Percentiles rank a stretch among this genome's conserved stretches.
Evolutionary conservation across 2,888 invertebrate species (phyloP).

Genomic region (Epirrhoe tristata): DNA sequence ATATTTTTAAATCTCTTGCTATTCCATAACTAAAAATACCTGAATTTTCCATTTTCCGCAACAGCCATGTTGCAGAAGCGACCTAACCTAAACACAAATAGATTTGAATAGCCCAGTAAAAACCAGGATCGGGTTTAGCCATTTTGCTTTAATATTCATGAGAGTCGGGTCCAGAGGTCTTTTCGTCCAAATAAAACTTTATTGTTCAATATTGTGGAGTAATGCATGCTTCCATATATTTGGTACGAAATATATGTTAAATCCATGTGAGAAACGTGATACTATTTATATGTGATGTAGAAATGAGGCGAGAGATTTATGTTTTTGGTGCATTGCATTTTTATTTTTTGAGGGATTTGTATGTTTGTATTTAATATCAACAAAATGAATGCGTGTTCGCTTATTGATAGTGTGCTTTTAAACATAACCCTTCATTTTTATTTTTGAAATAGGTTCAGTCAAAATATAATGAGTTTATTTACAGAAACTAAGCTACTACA

Average conservation of each 20-base stretch:
- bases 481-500: too few relatives aligned
- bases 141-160: conserved; percentile 70
- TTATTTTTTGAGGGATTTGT: neutral
- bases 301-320: neutral
- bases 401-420: too few relatives aligned
- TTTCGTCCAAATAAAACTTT: conserved; percentile 60
- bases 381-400: too few relatives aligned
- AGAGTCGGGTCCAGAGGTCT: conserved; percentile 60
- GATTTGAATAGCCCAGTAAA: conserved; percentile 51
- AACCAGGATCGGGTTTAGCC: conserved; percentile 52
- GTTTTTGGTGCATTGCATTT: neutral
- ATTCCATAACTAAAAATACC: too few relatives aligned
- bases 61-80: conserved; percentile 32
- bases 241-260: conserved; percentile 39
- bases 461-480: too few relatives aligned
- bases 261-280: conserved; percentile 7
- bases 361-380: neutral
- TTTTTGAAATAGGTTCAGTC: too few relatives aligned
- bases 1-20: too few relatives aligned
- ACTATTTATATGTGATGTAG: neutral
- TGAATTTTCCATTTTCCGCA: neutral
- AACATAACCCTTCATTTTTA: too few relatives aligned
- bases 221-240: conserved; percentile 50
- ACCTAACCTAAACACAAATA: conserved; percentile 48
- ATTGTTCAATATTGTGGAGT: conserved; percentile 53